Conservation (phyloP, 2,113 vertebrate species). For the Hipposideros armiger region DNA sequence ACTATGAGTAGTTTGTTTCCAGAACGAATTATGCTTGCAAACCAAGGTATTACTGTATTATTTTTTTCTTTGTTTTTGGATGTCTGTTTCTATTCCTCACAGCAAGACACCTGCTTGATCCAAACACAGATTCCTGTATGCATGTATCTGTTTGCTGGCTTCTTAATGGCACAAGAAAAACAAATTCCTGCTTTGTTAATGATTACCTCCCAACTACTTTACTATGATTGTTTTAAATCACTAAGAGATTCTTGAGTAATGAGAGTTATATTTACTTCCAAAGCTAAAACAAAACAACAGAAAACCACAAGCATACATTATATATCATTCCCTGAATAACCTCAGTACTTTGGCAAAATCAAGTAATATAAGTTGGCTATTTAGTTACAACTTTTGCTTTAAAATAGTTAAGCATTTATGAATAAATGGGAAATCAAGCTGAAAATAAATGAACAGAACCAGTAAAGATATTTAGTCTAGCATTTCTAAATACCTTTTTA, state of each 20-base stretch:
- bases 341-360: not conserved
- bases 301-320: not conserved
- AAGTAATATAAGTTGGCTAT: not conserved
- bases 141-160: not conserved
- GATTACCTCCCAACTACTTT: not conserved
- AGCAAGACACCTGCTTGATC: not conserved
- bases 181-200: not conserved
- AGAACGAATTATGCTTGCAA: too few species aligned
- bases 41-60: not conserved
- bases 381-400: conserved; percentile 10
- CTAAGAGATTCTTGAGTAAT: not conserved
- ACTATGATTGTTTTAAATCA: not conserved
- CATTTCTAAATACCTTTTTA: conserved; percentile 15
- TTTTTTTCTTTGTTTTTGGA: not conserved
- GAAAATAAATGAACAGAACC: conserved; percentile 44
- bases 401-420: not conserved
- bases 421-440: not conserved
- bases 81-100: not conserved
- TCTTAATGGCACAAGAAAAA: not conserved
- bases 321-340: not conserved
- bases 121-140: not conserved
- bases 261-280: not conserved
- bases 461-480: not conserved
- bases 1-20: too few species aligned
- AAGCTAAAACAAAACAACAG: not conserved